Conservation (phyloP, 1,140 invertebrate genomes). For the Drosophila albomicans region DNA sequence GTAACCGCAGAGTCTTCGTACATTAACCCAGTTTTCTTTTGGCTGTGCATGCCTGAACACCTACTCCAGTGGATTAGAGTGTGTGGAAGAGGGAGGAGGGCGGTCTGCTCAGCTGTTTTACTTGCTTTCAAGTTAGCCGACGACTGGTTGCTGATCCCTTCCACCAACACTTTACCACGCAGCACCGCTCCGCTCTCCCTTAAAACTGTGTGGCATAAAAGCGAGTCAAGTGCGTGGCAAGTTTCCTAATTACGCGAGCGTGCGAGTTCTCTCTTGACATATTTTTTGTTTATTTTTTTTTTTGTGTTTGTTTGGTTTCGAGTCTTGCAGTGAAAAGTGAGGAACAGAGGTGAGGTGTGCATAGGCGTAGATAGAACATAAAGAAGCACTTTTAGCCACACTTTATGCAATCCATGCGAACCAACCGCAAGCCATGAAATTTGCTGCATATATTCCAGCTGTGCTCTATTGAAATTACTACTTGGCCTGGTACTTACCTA, state of each 20-base stretch:
- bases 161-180: neutral
- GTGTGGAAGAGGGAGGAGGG: neutral
- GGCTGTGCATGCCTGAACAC: conserved; percentile 34
- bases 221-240: conserved; percentile 74
- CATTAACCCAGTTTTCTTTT: conserved; percentile 41
- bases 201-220: conserved; percentile 36
- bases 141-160: conserved; percentile 27
- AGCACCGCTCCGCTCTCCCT: too few relatives aligned
- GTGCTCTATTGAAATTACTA: conserved; percentile 41
- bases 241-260: conserved; percentile 75
- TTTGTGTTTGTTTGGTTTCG: conserved; percentile 1
- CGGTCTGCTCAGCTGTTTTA: conserved; percentile 28
- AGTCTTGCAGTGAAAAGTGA: neutral
- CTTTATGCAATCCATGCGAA: conserved; percentile 44
- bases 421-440: conserved; percentile 45
- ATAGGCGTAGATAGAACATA: conserved; percentile 27
- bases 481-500: conserved; percentile 46
- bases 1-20: conserved; percentile 1
- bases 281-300: conserved; percentile 53
- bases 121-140: conserved; percentile 41
- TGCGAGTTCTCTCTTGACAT: conserved; percentile 66
- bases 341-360: neutral
- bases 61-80: conserved; percentile 31
- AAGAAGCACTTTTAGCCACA: conserved; percentile 35
- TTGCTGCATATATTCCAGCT: conserved; percentile 45